Conservation (phyloP, 2,888 invertebrate genomes). For the Drosophila meridionalis region DNA sequence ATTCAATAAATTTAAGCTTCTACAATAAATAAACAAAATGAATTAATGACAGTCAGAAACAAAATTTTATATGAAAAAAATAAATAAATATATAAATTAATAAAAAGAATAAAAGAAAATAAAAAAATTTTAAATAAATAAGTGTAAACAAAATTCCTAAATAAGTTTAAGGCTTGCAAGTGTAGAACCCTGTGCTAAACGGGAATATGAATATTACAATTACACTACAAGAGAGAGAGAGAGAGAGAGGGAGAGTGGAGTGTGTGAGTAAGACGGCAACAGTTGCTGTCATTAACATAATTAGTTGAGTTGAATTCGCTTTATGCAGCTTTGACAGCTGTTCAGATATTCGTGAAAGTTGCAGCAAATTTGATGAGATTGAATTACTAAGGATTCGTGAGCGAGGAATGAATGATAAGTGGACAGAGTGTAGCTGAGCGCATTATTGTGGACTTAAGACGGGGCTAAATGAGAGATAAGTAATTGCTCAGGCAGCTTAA, state of each 20-base stretch:
- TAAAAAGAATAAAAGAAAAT: no score
- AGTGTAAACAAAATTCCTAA: neutral
- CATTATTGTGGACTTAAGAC: neutral
- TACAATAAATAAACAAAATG: no score
- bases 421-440: neutral
- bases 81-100: no score
- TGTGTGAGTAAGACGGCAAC: neutral
- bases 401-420: constrained; percentile 1
- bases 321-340: constrained; percentile 15
- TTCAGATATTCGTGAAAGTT: constrained; percentile 8
- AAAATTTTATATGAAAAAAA: no score
- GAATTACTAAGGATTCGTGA: neutral
- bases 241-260: neutral
- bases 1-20: no score
- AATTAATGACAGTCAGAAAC: no score
- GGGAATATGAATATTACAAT: neutral
- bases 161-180: neutral
- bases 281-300: constrained; percentile 21
- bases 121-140: neutral
- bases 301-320: constrained; percentile 21
- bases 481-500: neutral
- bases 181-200: neutral
- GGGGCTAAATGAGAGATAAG: constrained; percentile 6
- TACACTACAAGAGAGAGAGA: neutral
- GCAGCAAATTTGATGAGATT: constrained; percentile 6